Evolutionary conservation across 2,888 invertebrate species (phyloP), one percentile per base, ranked within the genome.

Genomic region (Leuctra nigra): DNA sequence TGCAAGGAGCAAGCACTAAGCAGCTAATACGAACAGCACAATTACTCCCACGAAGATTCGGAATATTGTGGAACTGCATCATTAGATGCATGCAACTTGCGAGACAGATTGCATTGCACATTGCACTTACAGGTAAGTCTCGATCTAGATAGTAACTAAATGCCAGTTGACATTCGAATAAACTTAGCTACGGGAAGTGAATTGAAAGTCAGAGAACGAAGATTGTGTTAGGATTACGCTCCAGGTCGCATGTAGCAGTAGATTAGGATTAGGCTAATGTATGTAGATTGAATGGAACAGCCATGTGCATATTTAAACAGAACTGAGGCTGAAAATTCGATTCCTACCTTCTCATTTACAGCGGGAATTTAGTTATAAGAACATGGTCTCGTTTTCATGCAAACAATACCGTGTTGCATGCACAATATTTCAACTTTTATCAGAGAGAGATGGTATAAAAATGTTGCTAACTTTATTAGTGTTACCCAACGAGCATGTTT

Each of bases 251-350:
- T 33, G 33, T 33, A 33, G 41, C 50, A 33, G 44, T 44, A 44
- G 44, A 44, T 50, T 33, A 33, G 50, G 50, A 50, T 50, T 50
- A 50, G 50, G 22, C 33, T 50, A 50, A 50, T 50, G 50, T 50
- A 50, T 50, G 50, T 33, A 50, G 50, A 50, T 50, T 50, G 33
- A 50, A 50, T 50, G 50, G 33, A 50, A 50, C 33, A 16, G 16
- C 50, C 22, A 33, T 50, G 50, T 35, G 50, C 50, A 50, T 50
- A 50, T 50, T 50, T 50, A 50, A 50, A 50, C 50, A 50, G 35
- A 20, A 44, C 22, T 44, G 18, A 35, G 35, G 33, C 33, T 50
- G 33, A 18, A 50, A 35, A 50, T 22, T 50, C 50, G 50, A 50
- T 50, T 35, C 33, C 11, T 33, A 50, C 33, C 35, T 50, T 35